Evolutionary conservation across 2,113 vertebrate species (phyloP), one percentile per base, ranked within the genome.

Genomic region (Sylvilagus bachmani): DNA sequence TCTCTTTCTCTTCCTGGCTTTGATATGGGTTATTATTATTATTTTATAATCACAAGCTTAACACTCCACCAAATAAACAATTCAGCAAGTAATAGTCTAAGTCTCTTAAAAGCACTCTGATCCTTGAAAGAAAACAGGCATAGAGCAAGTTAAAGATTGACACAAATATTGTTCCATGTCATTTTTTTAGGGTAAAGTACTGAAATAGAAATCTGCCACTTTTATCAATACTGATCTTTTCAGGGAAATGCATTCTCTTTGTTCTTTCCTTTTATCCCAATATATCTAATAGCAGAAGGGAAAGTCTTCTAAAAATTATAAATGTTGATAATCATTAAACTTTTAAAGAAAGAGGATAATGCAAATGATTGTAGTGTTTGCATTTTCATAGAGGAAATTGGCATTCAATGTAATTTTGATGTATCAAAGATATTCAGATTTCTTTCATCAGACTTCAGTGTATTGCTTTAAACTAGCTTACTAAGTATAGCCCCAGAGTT

Each of bases 381-480:
- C 31, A 14, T 61, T 62, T 86, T 93, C 24, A 9, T 71, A 53
- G 36, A 14, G 53, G 89, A 53, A 86, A 22, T 11, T 93, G 53
- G 21, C 19, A 71, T 96, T 87, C 53, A 69, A 7, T 9, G 10
- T 10, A 67, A 58, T 71, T 69, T 3, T 25, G 11, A 12, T 13
- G 36, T 0, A 91, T 19, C 16, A 95, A 92, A 95, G 71, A 5
- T n/a, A 90, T 33, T 89, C 55, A 78, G 61, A 71, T 29, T 2
- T 67, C 79, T 36, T 80, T 90, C 21, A 14, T 38, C 0, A 0
- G 14, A 94, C 24, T 13, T n/a, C 9, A 17, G 3, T 90, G n/a
- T 0, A 95, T 13, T 80, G 0, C 51, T 85, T 0, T 49, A 90
- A 97, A 95, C 53, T 82, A 75, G 3, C 29, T 96, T 95, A 91